Conservation (phyloP, 2,888 invertebrate species). For the Thera obeliscata region DNA sequence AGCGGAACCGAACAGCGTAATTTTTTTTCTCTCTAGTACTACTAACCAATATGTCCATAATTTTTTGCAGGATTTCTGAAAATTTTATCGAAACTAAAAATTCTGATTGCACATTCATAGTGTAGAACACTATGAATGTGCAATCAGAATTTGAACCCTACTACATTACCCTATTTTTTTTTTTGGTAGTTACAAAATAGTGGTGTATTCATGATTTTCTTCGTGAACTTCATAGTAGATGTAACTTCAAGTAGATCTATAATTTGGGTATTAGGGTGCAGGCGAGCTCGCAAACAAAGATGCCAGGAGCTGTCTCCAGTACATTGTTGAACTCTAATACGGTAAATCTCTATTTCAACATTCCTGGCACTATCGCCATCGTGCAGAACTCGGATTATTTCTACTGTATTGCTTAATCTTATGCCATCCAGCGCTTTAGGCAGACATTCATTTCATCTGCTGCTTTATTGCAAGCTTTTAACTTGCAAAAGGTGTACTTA, state of each 20-base stretch:
- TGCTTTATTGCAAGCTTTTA: not conserved
- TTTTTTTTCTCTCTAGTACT: too few relatives aligned
- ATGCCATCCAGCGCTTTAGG: not conserved
- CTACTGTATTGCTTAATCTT: conserved; percentile 2
- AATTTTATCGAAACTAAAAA: too few relatives aligned
- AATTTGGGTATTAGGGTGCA: conserved; percentile 8
- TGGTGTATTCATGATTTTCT: too few relatives aligned
- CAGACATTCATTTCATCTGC: not conserved
- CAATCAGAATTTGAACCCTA: too few relatives aligned
- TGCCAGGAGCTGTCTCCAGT: conserved; percentile 8
- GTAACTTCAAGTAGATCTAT: not conserved
- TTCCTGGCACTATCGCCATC: conserved; percentile 14
- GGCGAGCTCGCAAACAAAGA: conserved; percentile 16
- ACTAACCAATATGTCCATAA: too few relatives aligned
- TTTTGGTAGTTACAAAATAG: too few relatives aligned
- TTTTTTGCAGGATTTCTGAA: too few relatives aligned
- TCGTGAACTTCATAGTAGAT: too few relatives aligned
- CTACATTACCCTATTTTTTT: too few relatives aligned
- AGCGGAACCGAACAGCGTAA: too few relatives aligned
- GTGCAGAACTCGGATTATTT: conserved; percentile 11
- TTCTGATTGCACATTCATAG: too few relatives aligned
- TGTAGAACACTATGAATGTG: too few relatives aligned
- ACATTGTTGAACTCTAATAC: conserved; percentile 10
- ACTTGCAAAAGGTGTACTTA: not conserved
- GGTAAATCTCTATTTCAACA: conserved; percentile 8